Percentiles rank a stretch among this genome's conserved stretches.
phyloP scores from a whole-genome alignment of 1,140 invertebrate genomes.

The Neodiprion virginianus region DNA sequence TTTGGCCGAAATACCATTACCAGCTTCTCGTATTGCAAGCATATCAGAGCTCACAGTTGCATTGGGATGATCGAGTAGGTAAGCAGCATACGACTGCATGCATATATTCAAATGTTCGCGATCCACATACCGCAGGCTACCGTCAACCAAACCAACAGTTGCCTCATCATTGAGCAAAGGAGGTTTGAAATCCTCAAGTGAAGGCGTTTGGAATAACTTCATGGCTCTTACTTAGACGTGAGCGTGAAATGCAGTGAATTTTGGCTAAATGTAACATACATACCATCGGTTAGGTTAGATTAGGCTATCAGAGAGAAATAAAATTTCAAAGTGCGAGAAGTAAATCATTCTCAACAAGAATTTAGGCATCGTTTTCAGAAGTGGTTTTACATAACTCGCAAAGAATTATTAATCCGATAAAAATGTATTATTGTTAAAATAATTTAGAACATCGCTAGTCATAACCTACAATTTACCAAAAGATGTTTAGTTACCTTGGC shows the following conservation, averaged over 20 bases:
- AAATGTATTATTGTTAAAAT: no score
- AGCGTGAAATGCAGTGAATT: no score
- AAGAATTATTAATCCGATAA: no score
- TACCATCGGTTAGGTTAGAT: neutral
- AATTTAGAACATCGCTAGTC: no score
- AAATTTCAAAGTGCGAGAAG: neutral
- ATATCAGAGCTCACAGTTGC: constrained; percentile 51
- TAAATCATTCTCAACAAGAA: no score
- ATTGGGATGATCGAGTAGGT: constrained; percentile 47
- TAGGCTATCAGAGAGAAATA: neutral
- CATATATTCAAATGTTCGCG: constrained; percentile 45
- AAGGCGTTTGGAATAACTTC: constrained; percentile 36
- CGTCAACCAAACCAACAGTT: constrained; percentile 38
- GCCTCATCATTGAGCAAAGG: constrained; percentile 39
- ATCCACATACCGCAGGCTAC: constrained; percentile 36
- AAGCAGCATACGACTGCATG: constrained; percentile 44
- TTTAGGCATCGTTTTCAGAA: no score
- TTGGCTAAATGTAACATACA: neutral
- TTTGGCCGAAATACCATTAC: constrained; percentile 45
- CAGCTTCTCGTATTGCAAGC: constrained; percentile 53
- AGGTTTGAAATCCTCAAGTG: constrained; percentile 45
- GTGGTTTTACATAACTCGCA: no score
- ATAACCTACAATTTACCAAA: no score
- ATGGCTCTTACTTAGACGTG: neutral
- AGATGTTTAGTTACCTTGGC: no score